phyloP scores from a whole-genome alignment of 1,140 invertebrate genomes.

The Drosophila sechellia region DNA sequence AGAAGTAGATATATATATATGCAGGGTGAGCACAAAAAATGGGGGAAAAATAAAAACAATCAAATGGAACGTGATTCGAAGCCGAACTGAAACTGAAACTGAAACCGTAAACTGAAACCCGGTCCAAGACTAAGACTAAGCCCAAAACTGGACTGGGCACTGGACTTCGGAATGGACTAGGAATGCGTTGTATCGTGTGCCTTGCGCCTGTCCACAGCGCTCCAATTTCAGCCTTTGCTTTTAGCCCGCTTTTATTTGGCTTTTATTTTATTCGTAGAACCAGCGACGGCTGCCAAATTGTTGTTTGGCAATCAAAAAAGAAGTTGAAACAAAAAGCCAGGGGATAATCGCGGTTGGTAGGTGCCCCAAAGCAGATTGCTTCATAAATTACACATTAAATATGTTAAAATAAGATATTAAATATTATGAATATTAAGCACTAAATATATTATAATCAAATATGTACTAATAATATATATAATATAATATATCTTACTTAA shows the following conservation, averaged over 20 bases:
- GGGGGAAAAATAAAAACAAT: conserved; percentile 40
- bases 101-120: conserved; percentile 45
- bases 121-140: conserved; percentile 22
- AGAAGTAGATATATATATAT: conserved; percentile 8
- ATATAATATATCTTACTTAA: not conserved
- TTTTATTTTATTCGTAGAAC: conserved; percentile 57
- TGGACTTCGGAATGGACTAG: conserved; percentile 22
- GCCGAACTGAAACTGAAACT: conserved; percentile 41
- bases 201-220: conserved; percentile 54
- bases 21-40: conserved; percentile 30
- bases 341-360: not conserved
- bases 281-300: conserved; percentile 60
- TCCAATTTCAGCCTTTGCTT: conserved; percentile 54
- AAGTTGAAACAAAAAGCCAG: conserved; percentile 51
- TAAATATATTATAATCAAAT: not conserved
- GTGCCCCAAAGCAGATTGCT: not conserved
- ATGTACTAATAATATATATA: not conserved
- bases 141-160: conserved; percentile 58
- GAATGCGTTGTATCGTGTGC: conserved; percentile 32
- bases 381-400: too few species aligned
- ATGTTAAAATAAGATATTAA: not conserved
- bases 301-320: conserved; percentile 77
- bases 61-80: conserved; percentile 56
- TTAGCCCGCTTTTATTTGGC: conserved; percentile 11
- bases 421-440: not conserved